Evolutionary conservation across 2,888 invertebrate species (phyloP).

Genomic region (Eretmocerus hayati): DNA sequence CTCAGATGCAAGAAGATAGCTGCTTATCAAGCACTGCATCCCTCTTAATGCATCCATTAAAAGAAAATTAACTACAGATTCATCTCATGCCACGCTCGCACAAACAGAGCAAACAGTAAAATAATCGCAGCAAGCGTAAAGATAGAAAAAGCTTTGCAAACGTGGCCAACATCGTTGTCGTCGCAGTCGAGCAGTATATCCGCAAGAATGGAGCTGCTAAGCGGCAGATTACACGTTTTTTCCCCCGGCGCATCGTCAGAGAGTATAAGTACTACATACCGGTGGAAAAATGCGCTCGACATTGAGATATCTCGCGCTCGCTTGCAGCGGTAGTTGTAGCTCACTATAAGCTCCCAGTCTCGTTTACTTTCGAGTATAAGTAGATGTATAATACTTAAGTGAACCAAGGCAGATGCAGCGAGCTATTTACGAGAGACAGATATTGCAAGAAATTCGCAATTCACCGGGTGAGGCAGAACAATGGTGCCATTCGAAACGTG

Average conservation of each 20-base stretch:
- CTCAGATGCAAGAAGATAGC: too few species aligned
- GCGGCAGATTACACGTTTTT: too few species aligned
- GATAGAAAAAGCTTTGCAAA: too few species aligned
- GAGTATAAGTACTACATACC: too few species aligned
- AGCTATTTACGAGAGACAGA: neutral
- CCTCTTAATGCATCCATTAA: too few species aligned
- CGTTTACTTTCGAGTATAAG: neutral
- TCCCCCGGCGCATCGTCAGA: too few species aligned
- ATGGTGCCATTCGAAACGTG: slow-evolving; percentile 39
- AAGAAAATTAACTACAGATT: too few species aligned
- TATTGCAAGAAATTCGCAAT: slow-evolving; percentile 42
- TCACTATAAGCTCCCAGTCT: slow-evolving; percentile 3
- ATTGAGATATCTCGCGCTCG: slow-evolving; percentile 21
- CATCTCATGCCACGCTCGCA: too few species aligned
- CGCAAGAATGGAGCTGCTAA: neutral
- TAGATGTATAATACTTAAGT: neutral
- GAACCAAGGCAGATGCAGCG: neutral
- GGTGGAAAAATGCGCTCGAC: slow-evolving; percentile 6
- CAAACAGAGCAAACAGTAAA: too few species aligned
- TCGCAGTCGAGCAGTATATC: neutral
- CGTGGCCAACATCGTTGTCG: too few species aligned
- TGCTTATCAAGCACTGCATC: too few species aligned
- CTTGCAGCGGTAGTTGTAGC: neutral
- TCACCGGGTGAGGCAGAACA: slow-evolving; percentile 47
- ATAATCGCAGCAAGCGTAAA: too few species aligned